Base-by-base conservation (phyloP, 1,140 invertebrate species). In the Oedothorax gibbosus region DNA sequence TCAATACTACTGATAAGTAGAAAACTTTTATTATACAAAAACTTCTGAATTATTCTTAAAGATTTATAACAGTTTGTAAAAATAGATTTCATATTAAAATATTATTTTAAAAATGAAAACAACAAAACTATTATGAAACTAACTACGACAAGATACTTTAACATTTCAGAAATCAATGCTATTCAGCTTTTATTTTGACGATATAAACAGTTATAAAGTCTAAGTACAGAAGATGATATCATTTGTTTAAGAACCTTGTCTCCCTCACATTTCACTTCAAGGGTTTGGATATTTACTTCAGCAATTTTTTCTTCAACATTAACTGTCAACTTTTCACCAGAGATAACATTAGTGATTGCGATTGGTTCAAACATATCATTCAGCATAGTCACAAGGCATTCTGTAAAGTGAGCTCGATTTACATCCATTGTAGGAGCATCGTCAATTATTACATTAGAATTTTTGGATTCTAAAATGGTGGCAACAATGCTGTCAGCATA, bases 341-440 rank as follows among this genome's bases (percentile, higher is more conserved):
- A 96, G 88, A 98, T 97, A 87, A 98, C 94, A 91, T 98, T 98
- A 0, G 96, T 96, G 15, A 98, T 95, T 35, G 96, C 94, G 86
- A 95, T 96, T 87, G 96, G 95, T 0, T 97, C 98, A 91, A 98
- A 99, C 94, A 98, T 97, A 88, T 97, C 96, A 89, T 96, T 95
- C 12, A 98, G 90, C 92, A 97, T 96, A 90, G 98, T 96, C 15
- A 98, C 94, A 7, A 98, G 92, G 89, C 97, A 98, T 90, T 98
- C 97, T 91, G 94, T 90, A 10, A 92, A 91, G 86, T 88, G 86
- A 72, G 79, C 66, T 35, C 84, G 86, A 51, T 87, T 53, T 69
- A 82, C 82, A 7, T 76, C 56, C 12, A 65, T 50, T 8, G 76
- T 53, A 20, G 84, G 83, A 65, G 85, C 15, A 10, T 77, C 56